A percentile compares a stretch with the other conserved stretches of the same genome.
Evolutionary conservation across 2,113 vertebrate genomes (phyloP).

Genomic region (Alethe diademata): DNA sequence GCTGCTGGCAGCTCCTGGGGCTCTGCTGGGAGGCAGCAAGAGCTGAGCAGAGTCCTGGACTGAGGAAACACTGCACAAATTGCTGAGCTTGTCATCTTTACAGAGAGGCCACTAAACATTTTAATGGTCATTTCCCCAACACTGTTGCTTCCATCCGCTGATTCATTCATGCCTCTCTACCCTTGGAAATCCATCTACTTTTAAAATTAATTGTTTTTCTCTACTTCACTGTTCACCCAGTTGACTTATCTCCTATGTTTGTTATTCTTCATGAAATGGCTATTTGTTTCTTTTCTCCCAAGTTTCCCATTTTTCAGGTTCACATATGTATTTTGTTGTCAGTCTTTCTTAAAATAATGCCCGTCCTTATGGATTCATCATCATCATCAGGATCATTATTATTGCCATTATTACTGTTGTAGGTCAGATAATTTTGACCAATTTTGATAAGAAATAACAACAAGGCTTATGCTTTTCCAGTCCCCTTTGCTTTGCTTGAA

Average conservation of each 20-base stretch:
- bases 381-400: neutral
- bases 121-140: neutral
- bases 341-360: neutral
- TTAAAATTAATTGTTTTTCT: neutral
- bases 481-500: neutral
- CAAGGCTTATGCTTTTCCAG: neutral
- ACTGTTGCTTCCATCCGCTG: neutral
- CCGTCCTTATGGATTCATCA: neutral
- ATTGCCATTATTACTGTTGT: neutral
- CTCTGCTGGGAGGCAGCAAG: neutral
- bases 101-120: neutral
- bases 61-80: neutral
- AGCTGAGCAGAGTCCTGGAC: fast-evolving
- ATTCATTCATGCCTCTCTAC: neutral
- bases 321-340: neutral
- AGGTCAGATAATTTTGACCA: neutral
- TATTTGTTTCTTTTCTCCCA: neutral
- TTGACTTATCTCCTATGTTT: neutral
- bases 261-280: neutral
- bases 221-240: neutral
- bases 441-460: neutral
- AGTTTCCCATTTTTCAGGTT: neutral
- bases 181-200: neutral
- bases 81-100: neutral
- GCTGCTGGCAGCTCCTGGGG: neutral